phyloP scores from a whole-genome alignment of 1,140 invertebrate species.

The Cyphomyrmex costatus region DNA sequence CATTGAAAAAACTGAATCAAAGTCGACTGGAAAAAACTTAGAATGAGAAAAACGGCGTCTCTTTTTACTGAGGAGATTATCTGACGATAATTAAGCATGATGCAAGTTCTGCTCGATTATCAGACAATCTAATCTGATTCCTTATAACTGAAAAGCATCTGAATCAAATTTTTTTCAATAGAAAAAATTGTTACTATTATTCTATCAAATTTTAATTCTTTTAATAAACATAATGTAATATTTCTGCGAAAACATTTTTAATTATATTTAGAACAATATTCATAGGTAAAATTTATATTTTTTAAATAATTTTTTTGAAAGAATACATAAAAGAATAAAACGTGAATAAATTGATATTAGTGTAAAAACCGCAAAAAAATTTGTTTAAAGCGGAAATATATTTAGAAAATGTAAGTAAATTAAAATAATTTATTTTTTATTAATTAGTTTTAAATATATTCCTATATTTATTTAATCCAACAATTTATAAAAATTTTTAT shows the following conservation, averaged over 20 bases:
- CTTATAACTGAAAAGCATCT: background rate
- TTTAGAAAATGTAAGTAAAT: background rate
- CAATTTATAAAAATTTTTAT: background rate
- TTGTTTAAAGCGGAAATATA: background rate
- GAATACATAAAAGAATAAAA: background rate
- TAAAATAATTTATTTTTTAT: slow-evolving; percentile 5
- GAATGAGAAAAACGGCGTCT: slow-evolving; percentile 43
- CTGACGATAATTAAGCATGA: background rate
- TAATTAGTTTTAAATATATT: slow-evolving; percentile 16
- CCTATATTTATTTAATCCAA: background rate
- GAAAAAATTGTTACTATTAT: background rate
- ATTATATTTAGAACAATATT: background rate
- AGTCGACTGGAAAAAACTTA: slow-evolving; percentile 23
- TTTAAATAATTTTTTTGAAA: background rate
- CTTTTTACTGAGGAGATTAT: background rate
- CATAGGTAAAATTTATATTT: background rate
- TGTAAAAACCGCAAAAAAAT: background rate
- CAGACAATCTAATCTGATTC: background rate
- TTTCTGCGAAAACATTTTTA: background rate
- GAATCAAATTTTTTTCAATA: background rate
- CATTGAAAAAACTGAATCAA: slow-evolving; percentile 1
- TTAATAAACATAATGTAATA: background rate
- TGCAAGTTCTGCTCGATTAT: background rate
- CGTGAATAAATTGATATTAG: background rate
- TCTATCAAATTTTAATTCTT: background rate